Evolutionary conservation across 2,113 vertebrate species (phyloP).

Genomic region (Neopipo cinnamomea): DNA sequence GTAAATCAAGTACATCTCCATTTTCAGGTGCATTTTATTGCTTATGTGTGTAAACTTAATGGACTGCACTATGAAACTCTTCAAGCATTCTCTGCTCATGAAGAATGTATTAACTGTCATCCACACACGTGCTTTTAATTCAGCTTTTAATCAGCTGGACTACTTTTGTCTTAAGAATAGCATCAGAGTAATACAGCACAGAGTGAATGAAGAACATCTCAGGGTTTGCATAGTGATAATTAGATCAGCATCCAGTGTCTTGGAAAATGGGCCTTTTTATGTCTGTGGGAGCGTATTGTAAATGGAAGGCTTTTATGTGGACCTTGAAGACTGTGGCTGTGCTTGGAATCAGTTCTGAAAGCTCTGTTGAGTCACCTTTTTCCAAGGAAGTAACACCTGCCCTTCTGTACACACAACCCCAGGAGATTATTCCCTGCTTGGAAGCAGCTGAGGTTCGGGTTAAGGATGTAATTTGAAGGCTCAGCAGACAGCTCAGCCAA

Average conservation of each 20-base stretch:
- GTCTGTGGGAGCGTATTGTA: neutral
- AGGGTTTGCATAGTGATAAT: neutral
- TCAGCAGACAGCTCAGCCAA: too few species aligned
- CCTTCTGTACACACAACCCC: neutral
- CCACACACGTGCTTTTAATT: neutral
- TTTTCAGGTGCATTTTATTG: neutral
- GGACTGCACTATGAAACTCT: neutral
- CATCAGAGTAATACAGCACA: neutral
- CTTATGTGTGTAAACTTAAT: neutral
- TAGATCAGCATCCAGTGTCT: neutral
- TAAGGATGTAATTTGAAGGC: neutral
- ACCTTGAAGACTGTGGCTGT: neutral
- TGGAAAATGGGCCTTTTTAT: neutral
- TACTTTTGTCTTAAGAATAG: neutral
- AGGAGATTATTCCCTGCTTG: neutral
- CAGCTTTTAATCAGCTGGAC: neutral
- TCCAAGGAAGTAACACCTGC: neutral
- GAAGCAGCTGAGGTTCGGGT: neutral
- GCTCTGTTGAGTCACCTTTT: neutral
- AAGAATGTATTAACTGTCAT: neutral
- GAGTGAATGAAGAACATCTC: neutral
- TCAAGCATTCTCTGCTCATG: neutral
- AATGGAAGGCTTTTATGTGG: neutral
- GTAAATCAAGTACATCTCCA: neutral
- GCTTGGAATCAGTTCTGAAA: neutral